These are phyloP conservation scores for Chaetorhynchus papuensis DNA, from an alignment of 2,113 vertebrate species.

Conservation along the genomic window DNA sequence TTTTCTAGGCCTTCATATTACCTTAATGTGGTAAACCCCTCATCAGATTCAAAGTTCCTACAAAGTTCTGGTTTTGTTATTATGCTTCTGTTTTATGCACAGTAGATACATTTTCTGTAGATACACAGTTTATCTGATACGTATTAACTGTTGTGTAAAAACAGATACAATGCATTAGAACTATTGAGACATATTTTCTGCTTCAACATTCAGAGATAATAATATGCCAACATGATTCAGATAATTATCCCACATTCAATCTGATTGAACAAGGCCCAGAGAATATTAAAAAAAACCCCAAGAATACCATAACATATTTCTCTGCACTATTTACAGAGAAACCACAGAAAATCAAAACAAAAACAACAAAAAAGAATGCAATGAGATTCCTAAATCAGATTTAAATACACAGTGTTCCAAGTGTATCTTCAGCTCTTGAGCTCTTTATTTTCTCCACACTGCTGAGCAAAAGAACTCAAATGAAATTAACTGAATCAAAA, in stretches of 20 bases:
- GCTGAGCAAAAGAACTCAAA: background rate
- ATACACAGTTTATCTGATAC: background rate
- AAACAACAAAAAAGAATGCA: background rate
- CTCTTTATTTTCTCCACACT: background rate
- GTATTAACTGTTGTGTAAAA: background rate
- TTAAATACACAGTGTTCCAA: background rate
- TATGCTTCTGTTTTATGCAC: background rate
- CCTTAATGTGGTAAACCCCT: background rate
- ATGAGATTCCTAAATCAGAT: background rate
- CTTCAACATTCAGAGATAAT: background rate
- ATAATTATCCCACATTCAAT: background rate
- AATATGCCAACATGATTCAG: background rate
- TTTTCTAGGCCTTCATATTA: background rate
- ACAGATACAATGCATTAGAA: background rate
- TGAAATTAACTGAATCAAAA: background rate
- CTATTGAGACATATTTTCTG: background rate
- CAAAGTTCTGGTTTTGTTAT: background rate
- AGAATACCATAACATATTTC: background rate
- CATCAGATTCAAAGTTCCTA: background rate
- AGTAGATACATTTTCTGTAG: too few species aligned
- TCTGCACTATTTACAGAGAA: background rate
- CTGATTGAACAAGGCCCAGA: background rate
- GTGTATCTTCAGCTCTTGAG: background rate
- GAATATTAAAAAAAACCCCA: background rate
- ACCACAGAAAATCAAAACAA: background rate